phyloP scores from a whole-genome alignment of 2,113 vertebrate genomes.

The Vulpes lagopus region DNA sequence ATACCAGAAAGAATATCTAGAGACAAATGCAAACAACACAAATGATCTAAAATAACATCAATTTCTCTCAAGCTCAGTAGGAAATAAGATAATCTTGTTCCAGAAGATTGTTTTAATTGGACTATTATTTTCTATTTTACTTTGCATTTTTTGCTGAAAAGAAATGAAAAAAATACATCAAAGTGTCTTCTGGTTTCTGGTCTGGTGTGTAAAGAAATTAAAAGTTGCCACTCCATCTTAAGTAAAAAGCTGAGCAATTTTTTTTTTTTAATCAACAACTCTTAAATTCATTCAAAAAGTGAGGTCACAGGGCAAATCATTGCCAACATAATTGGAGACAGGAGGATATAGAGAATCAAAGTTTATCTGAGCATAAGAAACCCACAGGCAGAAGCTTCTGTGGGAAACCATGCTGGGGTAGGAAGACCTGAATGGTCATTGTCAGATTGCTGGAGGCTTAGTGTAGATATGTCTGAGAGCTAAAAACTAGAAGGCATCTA shows the following conservation, averaged over 20 bases:
- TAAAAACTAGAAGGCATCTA: background rate
- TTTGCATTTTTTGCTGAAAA: background rate
- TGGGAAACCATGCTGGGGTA: background rate
- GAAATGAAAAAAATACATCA: background rate
- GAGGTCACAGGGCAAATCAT: background rate
- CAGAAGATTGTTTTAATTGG: background rate
- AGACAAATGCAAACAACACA: background rate
- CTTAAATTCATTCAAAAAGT: background rate
- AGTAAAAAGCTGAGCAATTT: background rate
- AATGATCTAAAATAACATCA: background rate
- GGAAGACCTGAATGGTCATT: background rate
- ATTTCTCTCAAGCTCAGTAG: background rate
- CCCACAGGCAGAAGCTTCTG: background rate
- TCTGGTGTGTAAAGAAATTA: background rate
- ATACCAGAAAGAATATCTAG: background rate
- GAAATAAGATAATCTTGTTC: background rate
- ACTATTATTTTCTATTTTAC: background rate
- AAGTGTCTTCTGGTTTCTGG: background rate
- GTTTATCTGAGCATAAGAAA: background rate
- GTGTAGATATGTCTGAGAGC: background rate
- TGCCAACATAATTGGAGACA: background rate
- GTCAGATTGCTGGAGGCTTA: background rate
- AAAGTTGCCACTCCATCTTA: background rate
- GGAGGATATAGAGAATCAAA: background rate
- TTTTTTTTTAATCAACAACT: background rate